Base-by-base conservation (phyloP, 2,797 vertebrate species). In the Carduelis carduelis region DNA sequence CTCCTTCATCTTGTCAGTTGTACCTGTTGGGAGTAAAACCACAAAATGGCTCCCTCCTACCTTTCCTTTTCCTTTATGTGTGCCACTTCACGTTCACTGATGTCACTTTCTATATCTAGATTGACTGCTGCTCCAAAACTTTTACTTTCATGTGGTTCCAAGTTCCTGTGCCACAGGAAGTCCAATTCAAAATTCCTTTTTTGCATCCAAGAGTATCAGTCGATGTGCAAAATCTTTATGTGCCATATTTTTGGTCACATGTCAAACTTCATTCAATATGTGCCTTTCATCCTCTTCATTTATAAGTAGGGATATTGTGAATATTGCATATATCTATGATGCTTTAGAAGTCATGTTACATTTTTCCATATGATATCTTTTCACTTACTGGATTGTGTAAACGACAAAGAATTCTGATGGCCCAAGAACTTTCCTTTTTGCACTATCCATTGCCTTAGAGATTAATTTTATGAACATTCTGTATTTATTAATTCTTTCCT, bases 401-500 rank as follows among this genome's bases (percentile, higher is more conserved):
- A 93, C 17, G 43, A 65, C 32, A 61, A 86, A 50, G 65, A 88
- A 91, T 83, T 79, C 79, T 66, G 64, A 39, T 69, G 44, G 39
- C 30, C 60, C 28, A 21, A 56, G 34, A 91, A 57, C 28, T 61
- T 95, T 49, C 50, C 23, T 55, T 95, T 93, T 81, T 59, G 28
- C 39, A 41, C 43, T 85, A 39, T 34, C 65, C 14, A n/a, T 71
- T 0, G 0, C 69, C 61, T 78, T 75, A 57, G 74, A 81, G 24
- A 47, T 59, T 91, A n/a, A 68, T 78, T 86, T 89, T 81, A 83
- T 72, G 72, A 76, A 86, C 52, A 24, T 49, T 94, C 55, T 26
- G 5, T 94, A 92, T 94, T 95, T 96, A 96, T 96, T 95, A 96
- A 96, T 95, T 59, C 84, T 94, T 97, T 96, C 93, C 95, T 88